phyloP scores from a whole-genome alignment of 2,797 vertebrate species.

The Gymnocypris eckloni region DNA sequence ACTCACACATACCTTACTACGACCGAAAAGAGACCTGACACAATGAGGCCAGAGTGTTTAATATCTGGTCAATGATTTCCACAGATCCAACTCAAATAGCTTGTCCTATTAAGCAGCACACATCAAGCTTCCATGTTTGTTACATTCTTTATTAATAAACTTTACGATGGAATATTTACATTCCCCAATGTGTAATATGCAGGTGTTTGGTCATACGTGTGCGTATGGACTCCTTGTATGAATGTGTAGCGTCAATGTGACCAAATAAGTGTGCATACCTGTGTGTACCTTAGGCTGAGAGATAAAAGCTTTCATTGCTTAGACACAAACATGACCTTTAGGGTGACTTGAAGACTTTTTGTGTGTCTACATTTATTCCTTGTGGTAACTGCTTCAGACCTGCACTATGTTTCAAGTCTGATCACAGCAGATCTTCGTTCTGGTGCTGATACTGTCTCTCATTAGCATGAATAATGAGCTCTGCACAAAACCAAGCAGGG shows the following conservation, averaged over 20 bases:
- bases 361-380: background rate
- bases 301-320: conserved; percentile 14
- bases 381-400: background rate
- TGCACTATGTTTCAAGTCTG: conserved; percentile 2
- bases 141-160: background rate
- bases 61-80: background rate
- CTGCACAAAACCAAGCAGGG: conserved; percentile 53
- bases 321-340: conserved; percentile 13
- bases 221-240: background rate
- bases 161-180: background rate
- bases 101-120: background rate
- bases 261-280: background rate
- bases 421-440: conserved; percentile 19
- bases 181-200: background rate
- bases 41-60: conserved; percentile 36
- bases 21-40: conserved; percentile 32
- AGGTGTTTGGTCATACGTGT: background rate
- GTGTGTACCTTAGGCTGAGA: background rate
- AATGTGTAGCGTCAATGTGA: background rate
- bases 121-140: background rate
- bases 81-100: background rate
- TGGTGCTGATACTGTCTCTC: conserved; percentile 5
- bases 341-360: background rate
- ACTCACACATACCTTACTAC: background rate
- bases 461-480: conserved; percentile 59